These are phyloP conservation scores for Acronicta leporina DNA, from an alignment of 2,888 invertebrate species.

Conservation along the genomic window DNA sequence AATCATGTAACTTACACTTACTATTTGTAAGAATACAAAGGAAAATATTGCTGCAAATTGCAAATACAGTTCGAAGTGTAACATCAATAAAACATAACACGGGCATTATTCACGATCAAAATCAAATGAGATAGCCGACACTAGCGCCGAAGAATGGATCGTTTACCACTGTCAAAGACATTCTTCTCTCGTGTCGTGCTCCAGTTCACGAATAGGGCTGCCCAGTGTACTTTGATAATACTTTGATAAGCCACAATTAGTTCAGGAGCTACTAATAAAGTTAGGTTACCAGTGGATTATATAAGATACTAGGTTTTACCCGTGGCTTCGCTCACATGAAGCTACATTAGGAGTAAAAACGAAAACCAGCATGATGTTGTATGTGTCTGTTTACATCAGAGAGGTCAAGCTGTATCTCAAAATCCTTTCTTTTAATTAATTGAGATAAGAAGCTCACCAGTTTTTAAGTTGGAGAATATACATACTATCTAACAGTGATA, in stretches of 20 bases:
- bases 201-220: conserved; percentile 57
- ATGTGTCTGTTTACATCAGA: no score
- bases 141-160: conserved; percentile 64
- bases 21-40: conserved; percentile 14
- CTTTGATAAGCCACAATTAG: background rate
- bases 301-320: no score
- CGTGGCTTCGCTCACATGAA: no score
- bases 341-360: no score
- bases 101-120: conserved; percentile 68
- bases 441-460: no score
- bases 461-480: no score
- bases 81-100: conserved; percentile 68
- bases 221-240: conserved; percentile 9
- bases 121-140: conserved; percentile 64
- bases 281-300: no score
- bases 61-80: conserved; percentile 24
- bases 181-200: conserved; percentile 54
- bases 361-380: no score
- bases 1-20: background rate
- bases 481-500: no score
- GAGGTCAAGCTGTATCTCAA: no score
- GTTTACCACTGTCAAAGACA: conserved; percentile 65
- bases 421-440: no score
- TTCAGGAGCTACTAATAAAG: background rate
- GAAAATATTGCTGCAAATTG: conserved; percentile 8